Evolutionary conservation across 2,797 vertebrate genomes (phyloP).

Genomic region (Anas flavirostris): DNA sequence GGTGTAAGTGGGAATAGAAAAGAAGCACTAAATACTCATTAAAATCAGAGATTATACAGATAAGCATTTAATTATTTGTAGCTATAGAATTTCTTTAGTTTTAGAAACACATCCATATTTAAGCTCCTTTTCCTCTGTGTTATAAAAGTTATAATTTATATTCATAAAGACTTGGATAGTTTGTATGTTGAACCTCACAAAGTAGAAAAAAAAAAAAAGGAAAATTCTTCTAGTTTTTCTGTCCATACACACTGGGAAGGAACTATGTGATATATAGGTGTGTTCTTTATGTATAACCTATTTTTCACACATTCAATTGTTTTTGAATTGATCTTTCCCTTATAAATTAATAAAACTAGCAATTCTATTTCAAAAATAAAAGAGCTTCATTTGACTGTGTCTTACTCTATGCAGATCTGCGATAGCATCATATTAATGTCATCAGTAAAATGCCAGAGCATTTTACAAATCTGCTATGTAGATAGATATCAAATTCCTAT

Average conservation of each 20-base stretch:
- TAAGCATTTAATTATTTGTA: not conserved
- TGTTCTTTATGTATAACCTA: not conserved
- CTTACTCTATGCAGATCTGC: not conserved
- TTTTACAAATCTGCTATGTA: not conserved
- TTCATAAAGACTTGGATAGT: not conserved
- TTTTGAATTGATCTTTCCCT: not conserved
- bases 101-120: not conserved
- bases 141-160: not conserved
- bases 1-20: not conserved
- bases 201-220: not conserved
- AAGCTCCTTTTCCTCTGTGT: not conserved
- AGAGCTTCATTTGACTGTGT: not conserved
- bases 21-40: not conserved
- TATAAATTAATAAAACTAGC: not conserved
- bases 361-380: not conserved
- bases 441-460: not conserved
- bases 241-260: not conserved
- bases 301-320: not conserved
- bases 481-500: not conserved
- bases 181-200: not conserved
- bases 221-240: not conserved
- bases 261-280: not conserved
- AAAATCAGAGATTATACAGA: not conserved
- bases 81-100: not conserved
- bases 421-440: not conserved